Evolutionary conservation across 1,140 invertebrate species (phyloP), one percentile per base, ranked within the genome.

Genomic region (Drosophila chauvacae): DNA sequence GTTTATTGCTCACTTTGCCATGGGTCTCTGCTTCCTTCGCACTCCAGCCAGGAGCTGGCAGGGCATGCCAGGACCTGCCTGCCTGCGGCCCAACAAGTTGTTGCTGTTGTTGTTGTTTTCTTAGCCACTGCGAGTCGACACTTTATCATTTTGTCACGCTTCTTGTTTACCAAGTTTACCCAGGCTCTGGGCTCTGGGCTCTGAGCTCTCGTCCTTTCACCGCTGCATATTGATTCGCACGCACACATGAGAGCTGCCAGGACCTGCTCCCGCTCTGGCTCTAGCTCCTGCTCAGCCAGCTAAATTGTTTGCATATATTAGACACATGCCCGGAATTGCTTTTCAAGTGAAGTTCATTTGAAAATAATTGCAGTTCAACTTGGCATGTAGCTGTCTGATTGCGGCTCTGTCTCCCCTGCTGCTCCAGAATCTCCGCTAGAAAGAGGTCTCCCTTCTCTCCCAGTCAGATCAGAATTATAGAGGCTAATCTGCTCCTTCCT

Each of bases 1-100:
- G 84, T 88, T 90, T 88, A 88, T 88, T 88, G 84, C 84, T 88
- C 85, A 88, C 84, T 88, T 88, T 81, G 73, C 63, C 39, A 48
- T 28, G 56, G 61, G 16, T 56, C 18, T n/a, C 28, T n/a, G 28
- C 28, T 13, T 9, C 20, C 14, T n/a, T 23, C 18, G 13, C 37
- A 1, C 42, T 59, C n/a, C 28, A 47, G 20, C 28, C 47, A n/a
- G 47, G 26, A 5, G 2, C 3, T 55, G 20, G n/a, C 47, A n/a
- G 47, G 23, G 26, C 26, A n/a, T 18, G 18, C 26, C 26, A 26
- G 26, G 26, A 26, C 26, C 26, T 5, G 26, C 13, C 30, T 33
- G 13, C 13, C 30, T 33, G 13, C 13, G 13, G 14, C 62, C 66
- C 72, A 77, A 77, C 76, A 77, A 80, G 73, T 33, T 77, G 61